phyloP scores from a whole-genome alignment of 2,113 vertebrate genomes.

The Mobula hypostoma region DNA sequence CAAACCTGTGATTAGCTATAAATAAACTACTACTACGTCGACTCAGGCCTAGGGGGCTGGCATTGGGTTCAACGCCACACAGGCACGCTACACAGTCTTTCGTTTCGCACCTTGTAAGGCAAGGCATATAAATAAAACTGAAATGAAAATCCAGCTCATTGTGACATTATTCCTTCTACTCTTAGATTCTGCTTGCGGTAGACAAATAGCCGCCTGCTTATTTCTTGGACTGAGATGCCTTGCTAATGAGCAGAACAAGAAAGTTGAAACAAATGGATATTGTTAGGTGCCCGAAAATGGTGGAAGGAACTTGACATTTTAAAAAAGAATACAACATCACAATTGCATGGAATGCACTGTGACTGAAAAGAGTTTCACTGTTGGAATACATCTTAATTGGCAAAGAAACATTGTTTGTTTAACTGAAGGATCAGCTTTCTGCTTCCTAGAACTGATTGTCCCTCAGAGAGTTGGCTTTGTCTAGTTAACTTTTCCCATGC shows the following conservation, averaged over 20 bases:
- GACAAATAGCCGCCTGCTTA: neutral
- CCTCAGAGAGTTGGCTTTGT: neutral
- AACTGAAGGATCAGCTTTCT: neutral
- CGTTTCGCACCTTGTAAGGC: too few relatives aligned
- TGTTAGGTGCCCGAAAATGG: neutral
- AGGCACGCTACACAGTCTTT: too few relatives aligned
- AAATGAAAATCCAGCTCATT: neutral
- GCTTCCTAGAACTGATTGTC: neutral
- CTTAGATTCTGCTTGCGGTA: neutral
- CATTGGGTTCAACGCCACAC: too few relatives aligned
- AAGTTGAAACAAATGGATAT: neutral
- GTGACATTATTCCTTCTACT: neutral
- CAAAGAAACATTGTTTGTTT: neutral
- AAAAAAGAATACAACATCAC: neutral
- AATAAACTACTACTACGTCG: too few relatives aligned
- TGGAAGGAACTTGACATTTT: neutral
- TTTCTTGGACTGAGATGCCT: neutral
- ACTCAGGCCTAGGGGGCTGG: too few relatives aligned
- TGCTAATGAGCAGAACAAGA: neutral
- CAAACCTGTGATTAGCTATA: too few relatives aligned
- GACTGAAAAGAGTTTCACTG: neutral
- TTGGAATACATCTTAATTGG: neutral
- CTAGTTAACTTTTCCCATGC: too few relatives aligned
- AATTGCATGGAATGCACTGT: neutral
- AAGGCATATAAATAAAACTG: neutral